Percentiles rank a stretch among this genome's conserved stretches.
phyloP scores from a whole-genome alignment of 1,140 invertebrate species.

The Oedothorax gibbosus region DNA sequence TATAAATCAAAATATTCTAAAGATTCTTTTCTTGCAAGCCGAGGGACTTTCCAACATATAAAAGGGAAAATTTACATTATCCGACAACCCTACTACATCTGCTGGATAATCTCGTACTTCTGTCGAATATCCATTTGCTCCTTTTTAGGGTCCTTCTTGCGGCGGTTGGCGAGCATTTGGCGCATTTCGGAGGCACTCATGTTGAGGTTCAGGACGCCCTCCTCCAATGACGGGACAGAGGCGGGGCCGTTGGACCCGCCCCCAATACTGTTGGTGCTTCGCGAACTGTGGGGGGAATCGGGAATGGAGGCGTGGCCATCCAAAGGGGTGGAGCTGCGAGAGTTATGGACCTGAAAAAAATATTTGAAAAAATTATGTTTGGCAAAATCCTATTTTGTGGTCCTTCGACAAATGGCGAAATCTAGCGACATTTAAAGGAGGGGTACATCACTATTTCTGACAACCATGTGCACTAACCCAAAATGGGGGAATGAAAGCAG shows the following conservation, averaged over 20 bases:
- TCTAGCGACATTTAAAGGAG: no score
- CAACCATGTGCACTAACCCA: no score
- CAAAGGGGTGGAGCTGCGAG: slow-evolving; percentile 60
- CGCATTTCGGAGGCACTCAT: slow-evolving; percentile 90
- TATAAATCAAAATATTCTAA: no score
- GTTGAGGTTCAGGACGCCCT: slow-evolving; percentile 76
- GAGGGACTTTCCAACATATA: no score
- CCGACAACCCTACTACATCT: slow-evolving; percentile 72
- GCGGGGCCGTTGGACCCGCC: slow-evolving; percentile 7
- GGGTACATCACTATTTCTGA: no score
- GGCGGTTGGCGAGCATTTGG: slow-evolving; percentile 83
- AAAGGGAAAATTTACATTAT: no score
- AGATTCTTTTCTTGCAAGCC: no score
- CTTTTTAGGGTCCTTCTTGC: slow-evolving; percentile 89
- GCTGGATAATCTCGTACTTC: slow-evolving; percentile 93
- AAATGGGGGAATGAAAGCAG: no score
- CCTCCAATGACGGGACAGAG: not conserved
- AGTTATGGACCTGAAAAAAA: slow-evolving; percentile 24
- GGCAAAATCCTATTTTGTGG: not conserved
- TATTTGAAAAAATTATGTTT: not conserved
- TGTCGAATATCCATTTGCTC: slow-evolving; percentile 88
- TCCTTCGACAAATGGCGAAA: no score
- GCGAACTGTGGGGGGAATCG: slow-evolving; percentile 53
- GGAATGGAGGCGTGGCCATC: slow-evolving; percentile 42
- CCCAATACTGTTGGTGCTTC: slow-evolving; percentile 43